Conservation (phyloP, 2,888 invertebrate genomes). For the Parnassius glacialis region DNA sequence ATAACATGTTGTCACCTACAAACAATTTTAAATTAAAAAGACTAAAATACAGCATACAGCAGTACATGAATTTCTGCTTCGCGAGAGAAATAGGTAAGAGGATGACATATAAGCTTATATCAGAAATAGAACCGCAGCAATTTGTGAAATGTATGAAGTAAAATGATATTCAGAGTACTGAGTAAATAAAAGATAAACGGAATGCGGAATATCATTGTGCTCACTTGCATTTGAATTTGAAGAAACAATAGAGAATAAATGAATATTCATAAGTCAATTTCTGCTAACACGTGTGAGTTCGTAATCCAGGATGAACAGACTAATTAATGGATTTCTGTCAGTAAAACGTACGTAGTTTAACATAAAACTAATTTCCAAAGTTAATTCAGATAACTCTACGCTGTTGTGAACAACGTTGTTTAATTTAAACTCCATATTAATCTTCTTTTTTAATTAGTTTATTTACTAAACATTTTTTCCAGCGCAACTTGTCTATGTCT, state of each 20-base stretch:
- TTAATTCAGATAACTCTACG: conserved; percentile 6
- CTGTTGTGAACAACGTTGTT: too few species aligned
- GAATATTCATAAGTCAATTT: conserved; percentile 24
- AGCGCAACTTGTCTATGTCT: too few species aligned
- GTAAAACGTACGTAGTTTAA: conserved; percentile 14
- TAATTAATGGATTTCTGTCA: conserved; percentile 22
- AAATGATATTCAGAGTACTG: background rate
- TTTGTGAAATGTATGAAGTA: background rate
- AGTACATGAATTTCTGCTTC: too few species aligned
- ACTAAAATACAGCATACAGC: too few species aligned
- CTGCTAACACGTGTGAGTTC: conserved; percentile 19
- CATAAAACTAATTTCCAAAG: conserved; percentile 19
- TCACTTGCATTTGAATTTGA: conserved; percentile 5
- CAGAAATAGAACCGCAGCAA: too few species aligned
- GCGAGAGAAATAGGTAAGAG: too few species aligned
- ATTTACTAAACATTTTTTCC: too few species aligned
- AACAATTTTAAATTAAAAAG: too few species aligned
- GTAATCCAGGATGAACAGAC: conserved; percentile 17
- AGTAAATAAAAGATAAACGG: conserved; percentile 7
- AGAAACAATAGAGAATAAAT: conserved; percentile 23
- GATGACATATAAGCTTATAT: too few species aligned
- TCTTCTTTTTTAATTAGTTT: too few species aligned
- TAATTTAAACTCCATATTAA: too few species aligned
- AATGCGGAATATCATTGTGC: conserved; percentile 6
- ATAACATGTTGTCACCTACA: too few species aligned